Evolutionary conservation across 1,140 invertebrate species (phyloP).

Genomic region (Cherax quadricarinatus): DNA sequence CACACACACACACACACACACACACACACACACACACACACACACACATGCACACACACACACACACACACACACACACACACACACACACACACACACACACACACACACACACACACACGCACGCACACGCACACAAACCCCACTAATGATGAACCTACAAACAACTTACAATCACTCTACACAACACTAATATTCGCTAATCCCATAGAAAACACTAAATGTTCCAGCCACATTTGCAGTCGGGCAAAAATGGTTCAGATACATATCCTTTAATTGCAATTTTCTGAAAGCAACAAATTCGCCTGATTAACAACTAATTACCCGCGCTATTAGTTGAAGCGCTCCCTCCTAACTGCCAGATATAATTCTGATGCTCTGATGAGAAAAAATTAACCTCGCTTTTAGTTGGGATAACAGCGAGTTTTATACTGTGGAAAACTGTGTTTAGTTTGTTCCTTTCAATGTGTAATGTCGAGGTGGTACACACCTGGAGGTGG

Average conservation of each 20-base stretch:
- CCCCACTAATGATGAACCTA: no score
- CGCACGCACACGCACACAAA: no score
- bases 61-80: neutral
- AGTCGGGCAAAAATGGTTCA: conserved; percentile 23
- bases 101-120: neutral
- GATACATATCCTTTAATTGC: conserved; percentile 58
- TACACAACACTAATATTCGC: neutral
- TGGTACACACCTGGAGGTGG: no score
- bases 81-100: no score
- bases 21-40: no score
- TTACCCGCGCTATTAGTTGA: conserved; percentile 50
- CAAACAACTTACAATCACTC: no score
- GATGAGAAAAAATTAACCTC: neutral
- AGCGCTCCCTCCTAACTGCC: conserved; percentile 39
- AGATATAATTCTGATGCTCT: conserved; percentile 22
- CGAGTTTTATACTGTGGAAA: no score
- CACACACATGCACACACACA: no score
- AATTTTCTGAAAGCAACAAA: conserved; percentile 60
- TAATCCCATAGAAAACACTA: conserved; percentile 23
- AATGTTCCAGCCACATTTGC: conserved; percentile 16
- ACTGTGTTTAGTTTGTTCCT: no score
- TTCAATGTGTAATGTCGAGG: no score
- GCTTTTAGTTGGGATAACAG: neutral
- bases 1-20: no score
- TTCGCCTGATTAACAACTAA: conserved; percentile 61